Base-by-base conservation (phyloP, 2,113 vertebrate genomes). In the Delphinus delphis region DNA sequence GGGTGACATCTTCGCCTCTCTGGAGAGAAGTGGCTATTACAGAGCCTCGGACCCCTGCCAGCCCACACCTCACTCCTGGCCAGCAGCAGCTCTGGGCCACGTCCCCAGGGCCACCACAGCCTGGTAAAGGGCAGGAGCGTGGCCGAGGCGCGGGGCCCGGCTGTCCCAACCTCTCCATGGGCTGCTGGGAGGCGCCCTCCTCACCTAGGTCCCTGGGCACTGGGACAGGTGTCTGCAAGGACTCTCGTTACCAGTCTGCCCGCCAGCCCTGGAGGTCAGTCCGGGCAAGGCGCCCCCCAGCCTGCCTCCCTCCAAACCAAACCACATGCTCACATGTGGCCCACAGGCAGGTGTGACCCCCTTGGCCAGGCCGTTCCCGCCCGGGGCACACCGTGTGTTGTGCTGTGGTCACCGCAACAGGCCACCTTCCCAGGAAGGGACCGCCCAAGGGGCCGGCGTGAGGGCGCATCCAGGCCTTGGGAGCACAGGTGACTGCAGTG, bases 401-500 rank as follows among this genome's bases (percentile, higher is more conserved):
- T 6, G n/a, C 47, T 60, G 25, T 28, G 68, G 26, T 41, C 38
- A 18, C n/a, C 8, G 13, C 38, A 36, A 1, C 4, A 17, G 31
- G 31, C 13, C 41, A 23, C 38, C 44, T 13, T 4, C 63, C 21
- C 6, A 0, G 38, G 41, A 18, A 26, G 50, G 6, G 6, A 12
- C 17, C 3, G 2, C 38, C 89, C 0, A 0, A 8, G 21, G 62
- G 47, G 18, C 47, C 3, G 0, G 47, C 6, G 8, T 1, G 47
- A 31, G 10, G 31, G 53, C 6, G 0, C 67, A 0, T n/a, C 60
- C 10, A 0, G 2, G 6, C 36, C 28, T 18, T 0, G 0, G 23
- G 26, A 62, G 26, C 28, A 25, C 80, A 9, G 63, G 63, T 15
- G 6, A 21, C 53, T 3, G 33, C 77, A 25, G 33, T 6, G 21